These are phyloP conservation scores for Periphyllus acericola DNA, from an alignment of 2,888 invertebrate species.

Conservation along the genomic window DNA sequence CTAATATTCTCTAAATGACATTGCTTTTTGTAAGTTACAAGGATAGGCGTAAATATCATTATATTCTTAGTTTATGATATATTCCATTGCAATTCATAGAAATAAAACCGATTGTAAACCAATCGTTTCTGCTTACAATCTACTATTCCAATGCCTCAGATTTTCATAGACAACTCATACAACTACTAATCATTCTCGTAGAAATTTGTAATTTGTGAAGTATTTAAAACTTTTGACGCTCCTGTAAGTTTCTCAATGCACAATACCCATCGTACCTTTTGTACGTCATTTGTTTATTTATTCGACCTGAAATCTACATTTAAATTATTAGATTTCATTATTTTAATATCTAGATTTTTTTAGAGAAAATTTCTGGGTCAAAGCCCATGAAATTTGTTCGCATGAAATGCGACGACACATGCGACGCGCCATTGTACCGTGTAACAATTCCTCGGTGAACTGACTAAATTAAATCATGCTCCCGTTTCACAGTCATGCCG, in stretches of 20 bases:
- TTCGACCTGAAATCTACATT: not conserved
- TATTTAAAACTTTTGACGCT: not conserved
- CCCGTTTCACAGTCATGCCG: not conserved
- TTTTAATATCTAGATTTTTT: not conserved
- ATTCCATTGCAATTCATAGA: too few species aligned
- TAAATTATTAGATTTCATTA: not conserved
- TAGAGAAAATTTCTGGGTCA: not conserved
- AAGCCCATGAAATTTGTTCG: not conserved
- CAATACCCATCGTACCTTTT: not conserved
- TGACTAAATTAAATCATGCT: conserved; percentile 7
- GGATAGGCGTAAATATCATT: too few species aligned
- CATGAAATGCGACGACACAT: conserved; percentile 9
- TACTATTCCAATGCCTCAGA: not conserved
- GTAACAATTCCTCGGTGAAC: conserved; percentile 1
- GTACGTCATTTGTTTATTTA: conserved; percentile 3
- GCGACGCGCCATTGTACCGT: not conserved
- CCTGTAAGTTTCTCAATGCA: not conserved
- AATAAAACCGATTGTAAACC: not conserved
- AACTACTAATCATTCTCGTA: not conserved
- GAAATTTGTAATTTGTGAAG: not conserved
- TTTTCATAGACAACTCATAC: not conserved
- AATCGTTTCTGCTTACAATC: not conserved
- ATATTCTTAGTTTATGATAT: too few species aligned
- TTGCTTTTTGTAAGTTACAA: too few species aligned
- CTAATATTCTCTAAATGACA: too few species aligned